Percentiles rank a stretch among this genome's conserved stretches.
Conservation (phyloP, 2,888 invertebrate species). For the Clostera curtula region DNA sequence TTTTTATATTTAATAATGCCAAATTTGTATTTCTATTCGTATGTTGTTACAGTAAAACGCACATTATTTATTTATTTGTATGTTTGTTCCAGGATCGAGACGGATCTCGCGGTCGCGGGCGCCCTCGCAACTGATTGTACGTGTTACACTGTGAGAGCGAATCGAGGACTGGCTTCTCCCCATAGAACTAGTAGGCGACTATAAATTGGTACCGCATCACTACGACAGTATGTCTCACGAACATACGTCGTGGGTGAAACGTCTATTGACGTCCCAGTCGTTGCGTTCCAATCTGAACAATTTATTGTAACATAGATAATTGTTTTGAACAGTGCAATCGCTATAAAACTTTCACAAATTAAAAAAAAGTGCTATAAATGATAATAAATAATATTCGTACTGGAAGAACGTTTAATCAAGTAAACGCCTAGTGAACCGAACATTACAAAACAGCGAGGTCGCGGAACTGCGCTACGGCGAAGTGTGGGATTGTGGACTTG, state of each 20-base stretch:
- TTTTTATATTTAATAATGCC: too few species aligned
- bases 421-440: conserved; percentile 71
- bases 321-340: conserved; percentile 73
- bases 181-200: conserved; percentile 69
- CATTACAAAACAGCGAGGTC: conserved; percentile 49
- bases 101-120: conserved; percentile 64
- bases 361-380: too few species aligned
- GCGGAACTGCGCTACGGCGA: conserved; percentile 41
- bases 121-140: conserved; percentile 59
- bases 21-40: too few species aligned
- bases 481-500: conserved; percentile 68
- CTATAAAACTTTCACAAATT: conserved; percentile 70
- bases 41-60: too few species aligned
- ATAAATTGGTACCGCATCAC: conserved; percentile 63
- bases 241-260: conserved; percentile 38
- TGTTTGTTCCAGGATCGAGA: conserved; percentile 57
- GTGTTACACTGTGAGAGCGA: conserved; percentile 43
- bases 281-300: conserved; percentile 61
- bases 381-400: conserved; percentile 63
- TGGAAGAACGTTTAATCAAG: conserved; percentile 66
- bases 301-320: conserved; percentile 62
- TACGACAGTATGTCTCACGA: conserved; percentile 42
- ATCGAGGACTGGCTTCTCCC: conserved; percentile 71
- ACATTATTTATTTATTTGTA: conserved; percentile 7
- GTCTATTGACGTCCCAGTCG: conserved; percentile 39